Evolutionary conservation across 2,888 invertebrate genomes (phyloP).

Genomic region (Dynastes hyllus): DNA sequence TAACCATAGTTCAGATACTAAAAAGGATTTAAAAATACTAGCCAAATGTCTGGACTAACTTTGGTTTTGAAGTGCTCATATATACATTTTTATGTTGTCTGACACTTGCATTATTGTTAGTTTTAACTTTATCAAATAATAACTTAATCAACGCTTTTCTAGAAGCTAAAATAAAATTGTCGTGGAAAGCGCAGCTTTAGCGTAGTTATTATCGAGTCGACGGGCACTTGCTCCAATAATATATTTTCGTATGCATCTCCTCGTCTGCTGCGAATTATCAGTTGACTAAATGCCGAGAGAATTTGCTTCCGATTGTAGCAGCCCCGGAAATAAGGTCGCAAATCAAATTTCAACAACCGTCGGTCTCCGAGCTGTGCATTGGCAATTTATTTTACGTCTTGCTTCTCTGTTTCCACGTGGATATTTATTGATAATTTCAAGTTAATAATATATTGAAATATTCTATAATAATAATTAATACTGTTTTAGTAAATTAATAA

Average conservation of each 20-base stretch:
- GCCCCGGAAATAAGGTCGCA: slow-evolving; percentile 63
- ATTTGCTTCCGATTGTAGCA: slow-evolving; percentile 62
- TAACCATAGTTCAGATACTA: too few relatives aligned
- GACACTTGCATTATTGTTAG: too few relatives aligned
- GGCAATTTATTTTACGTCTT: slow-evolving; percentile 26
- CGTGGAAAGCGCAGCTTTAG: background rate
- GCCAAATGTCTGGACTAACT: too few relatives aligned
- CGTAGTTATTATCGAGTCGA: slow-evolving; percentile 11
- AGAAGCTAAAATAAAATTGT: background rate
- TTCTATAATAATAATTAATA: too few relatives aligned
- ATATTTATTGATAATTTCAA: slow-evolving; percentile 6
- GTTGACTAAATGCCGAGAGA: slow-evolving; percentile 58
- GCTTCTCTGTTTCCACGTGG: slow-evolving; percentile 13
- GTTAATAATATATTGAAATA: background rate
- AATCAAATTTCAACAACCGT: slow-evolving; percentile 52
- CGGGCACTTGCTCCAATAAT: slow-evolving; percentile 29
- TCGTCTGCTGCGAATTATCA: slow-evolving; percentile 38
- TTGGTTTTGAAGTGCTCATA: too few relatives aligned
- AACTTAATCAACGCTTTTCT: slow-evolving; percentile 8
- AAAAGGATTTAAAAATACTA: too few relatives aligned
- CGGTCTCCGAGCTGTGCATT: slow-evolving; percentile 18
- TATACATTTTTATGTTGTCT: too few relatives aligned
- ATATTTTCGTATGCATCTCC: slow-evolving; percentile 41
- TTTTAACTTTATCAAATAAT: too few relatives aligned
- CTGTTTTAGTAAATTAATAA: too few relatives aligned